Evolutionary conservation across 2,797 vertebrate genomes (phyloP).

Genomic region (Acridotheres tristis): DNA sequence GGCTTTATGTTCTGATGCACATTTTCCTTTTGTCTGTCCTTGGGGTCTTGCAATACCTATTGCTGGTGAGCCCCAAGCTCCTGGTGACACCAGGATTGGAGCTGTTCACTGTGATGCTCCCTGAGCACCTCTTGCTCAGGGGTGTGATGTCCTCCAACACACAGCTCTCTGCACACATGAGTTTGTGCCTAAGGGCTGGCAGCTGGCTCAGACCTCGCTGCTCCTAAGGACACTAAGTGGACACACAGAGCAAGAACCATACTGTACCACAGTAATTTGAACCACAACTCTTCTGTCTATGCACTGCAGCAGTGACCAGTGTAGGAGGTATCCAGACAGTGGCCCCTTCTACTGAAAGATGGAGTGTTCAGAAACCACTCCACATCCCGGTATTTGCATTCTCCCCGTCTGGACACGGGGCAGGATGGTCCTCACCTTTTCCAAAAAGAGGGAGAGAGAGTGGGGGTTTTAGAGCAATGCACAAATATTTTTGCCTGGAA

Average conservation of each 20-base stretch:
- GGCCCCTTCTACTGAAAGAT: not conserved
- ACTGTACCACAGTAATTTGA: not conserved
- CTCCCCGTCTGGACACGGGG: not conserved
- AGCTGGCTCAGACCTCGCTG: not conserved
- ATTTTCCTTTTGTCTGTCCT: not conserved
- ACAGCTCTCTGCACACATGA: not conserved
- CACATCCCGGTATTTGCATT: not conserved
- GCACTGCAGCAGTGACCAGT: not conserved
- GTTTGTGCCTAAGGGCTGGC: not conserved
- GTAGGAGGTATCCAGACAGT: not conserved
- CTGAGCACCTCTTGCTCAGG: not conserved
- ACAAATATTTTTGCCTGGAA: conserved; percentile 36
- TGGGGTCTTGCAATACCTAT: not conserved
- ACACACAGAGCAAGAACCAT: not conserved
- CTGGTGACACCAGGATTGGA: not conserved
- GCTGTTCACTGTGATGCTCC: not conserved
- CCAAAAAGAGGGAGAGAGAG: not conserved
- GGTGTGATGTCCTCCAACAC: not conserved
- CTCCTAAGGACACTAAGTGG: not conserved
- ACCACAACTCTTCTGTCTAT: not conserved
- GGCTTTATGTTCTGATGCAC: not conserved
- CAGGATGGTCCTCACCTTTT: not conserved
- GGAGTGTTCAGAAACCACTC: not conserved
- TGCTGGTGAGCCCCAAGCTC: not conserved
- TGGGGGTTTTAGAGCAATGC: not conserved